Percentiles rank a stretch among this genome's conserved stretches.
Evolutionary conservation across 2,113 vertebrate species (phyloP).

Genomic region (Sturnus vulgaris): DNA sequence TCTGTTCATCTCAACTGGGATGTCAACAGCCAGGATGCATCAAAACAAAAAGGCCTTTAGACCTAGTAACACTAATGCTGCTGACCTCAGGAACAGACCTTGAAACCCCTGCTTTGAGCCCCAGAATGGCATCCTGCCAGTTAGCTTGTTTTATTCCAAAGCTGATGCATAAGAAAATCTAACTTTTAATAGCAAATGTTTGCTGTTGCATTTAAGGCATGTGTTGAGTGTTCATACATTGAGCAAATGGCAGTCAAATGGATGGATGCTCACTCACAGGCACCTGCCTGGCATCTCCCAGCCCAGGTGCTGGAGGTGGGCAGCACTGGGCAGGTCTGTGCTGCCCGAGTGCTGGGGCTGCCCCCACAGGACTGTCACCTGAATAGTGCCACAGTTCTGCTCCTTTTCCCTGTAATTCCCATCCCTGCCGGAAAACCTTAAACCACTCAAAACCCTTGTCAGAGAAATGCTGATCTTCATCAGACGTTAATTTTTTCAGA

Average conservation of each 20-base stretch:
- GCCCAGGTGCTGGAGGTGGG: neutral
- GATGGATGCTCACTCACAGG: neutral
- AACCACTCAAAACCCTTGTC: neutral
- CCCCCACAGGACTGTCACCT: neutral
- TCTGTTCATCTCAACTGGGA: neutral
- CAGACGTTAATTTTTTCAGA: neutral
- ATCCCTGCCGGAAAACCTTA: neutral
- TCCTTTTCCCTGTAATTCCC: neutral
- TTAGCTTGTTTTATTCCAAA: neutral
- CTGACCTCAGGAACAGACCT: neutral
- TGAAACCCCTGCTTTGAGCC: neutral
- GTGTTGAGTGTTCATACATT: accelerated
- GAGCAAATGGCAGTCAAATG: accelerated
- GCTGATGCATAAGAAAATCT: neutral
- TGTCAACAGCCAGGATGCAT: neutral
- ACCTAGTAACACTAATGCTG: neutral
- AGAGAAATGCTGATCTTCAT: neutral
- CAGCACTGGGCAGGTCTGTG: neutral
- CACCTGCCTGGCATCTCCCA: neutral
- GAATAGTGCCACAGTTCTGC: accelerated
- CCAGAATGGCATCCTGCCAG: neutral
- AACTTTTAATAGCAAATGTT: neutral
- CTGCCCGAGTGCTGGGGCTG: neutral
- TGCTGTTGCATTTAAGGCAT: neutral
- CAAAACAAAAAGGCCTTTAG: neutral